phyloP scores from a whole-genome alignment of 1,140 invertebrate genomes.

The Penaeus japonicus region DNA sequence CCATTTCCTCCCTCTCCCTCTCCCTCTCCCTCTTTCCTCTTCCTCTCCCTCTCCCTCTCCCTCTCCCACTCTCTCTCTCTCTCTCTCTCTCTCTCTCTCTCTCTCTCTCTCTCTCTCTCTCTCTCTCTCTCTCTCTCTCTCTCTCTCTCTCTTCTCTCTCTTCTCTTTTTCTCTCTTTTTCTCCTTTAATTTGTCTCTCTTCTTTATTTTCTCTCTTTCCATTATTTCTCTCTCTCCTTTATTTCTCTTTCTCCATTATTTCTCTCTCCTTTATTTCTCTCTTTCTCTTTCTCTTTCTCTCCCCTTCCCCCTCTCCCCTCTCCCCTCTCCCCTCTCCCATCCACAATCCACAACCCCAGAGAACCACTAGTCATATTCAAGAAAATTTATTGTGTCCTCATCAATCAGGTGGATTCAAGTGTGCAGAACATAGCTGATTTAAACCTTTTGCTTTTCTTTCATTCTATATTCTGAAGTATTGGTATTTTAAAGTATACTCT shows the following conservation, averaged over 20 bases:
- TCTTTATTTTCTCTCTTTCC: neutral
- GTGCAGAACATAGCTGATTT: too few relatives aligned
- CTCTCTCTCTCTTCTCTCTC: neutral
- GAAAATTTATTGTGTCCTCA: too few relatives aligned
- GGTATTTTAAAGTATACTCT: too few relatives aligned
- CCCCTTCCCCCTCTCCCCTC: neutral
- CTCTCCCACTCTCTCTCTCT: neutral
- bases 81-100: neutral
- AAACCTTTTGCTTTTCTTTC: too few relatives aligned
- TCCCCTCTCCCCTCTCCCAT: too few relatives aligned
- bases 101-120: slow-evolving; percentile 9
- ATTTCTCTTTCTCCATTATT: neutral
- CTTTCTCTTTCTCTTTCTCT: too few relatives aligned
- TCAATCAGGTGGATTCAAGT: too few relatives aligned
- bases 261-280: neutral
- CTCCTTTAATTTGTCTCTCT: slow-evolving; percentile 8
- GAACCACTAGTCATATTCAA: too few relatives aligned
- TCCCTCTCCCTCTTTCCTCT: too few relatives aligned
- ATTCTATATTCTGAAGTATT: too few relatives aligned
- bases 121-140: slow-evolving; percentile 10
- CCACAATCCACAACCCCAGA: neutral
- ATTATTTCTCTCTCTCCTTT: neutral
- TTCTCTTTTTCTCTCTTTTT: slow-evolving; percentile 14
- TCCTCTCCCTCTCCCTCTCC: neutral
- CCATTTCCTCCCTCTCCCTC: too few relatives aligned